Conservation (phyloP, 2,888 invertebrate species). For the Acanthoscelides obtectus region DNA sequence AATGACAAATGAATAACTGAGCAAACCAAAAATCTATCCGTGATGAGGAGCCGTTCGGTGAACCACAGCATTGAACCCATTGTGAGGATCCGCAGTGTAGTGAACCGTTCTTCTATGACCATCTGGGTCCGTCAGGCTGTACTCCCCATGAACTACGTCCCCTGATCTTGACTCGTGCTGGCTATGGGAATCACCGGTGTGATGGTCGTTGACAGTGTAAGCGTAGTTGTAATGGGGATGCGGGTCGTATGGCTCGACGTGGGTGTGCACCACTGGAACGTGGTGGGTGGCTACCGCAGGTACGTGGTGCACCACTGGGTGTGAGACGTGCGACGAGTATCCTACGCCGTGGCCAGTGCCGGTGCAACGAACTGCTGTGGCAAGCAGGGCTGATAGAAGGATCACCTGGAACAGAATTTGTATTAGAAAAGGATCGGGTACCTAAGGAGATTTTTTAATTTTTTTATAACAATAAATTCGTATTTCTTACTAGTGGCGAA, state of each 20-base stretch:
- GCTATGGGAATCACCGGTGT: conserved; percentile 44
- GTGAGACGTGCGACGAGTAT: conserved; percentile 34
- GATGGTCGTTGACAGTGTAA: conserved; percentile 43
- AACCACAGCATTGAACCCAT: conserved; percentile 42
- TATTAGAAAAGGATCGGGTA: too few relatives aligned
- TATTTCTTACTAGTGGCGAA: too few relatives aligned
- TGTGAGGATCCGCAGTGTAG: conserved; percentile 40
- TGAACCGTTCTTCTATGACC: conserved; percentile 42
- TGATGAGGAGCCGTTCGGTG: conserved; percentile 31
- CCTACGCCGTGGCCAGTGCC: conserved; percentile 13
- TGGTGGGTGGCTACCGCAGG: conserved; percentile 14
- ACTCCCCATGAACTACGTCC: conserved; percentile 42
- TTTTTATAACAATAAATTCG: too few relatives aligned
- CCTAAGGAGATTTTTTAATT: too few relatives aligned
- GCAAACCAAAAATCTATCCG: conserved; percentile 8
- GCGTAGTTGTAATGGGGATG: conserved; percentile 42
- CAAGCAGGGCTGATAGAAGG: conserved; percentile 1
- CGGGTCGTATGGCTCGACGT: conserved; percentile 42
- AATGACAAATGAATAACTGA: not conserved
- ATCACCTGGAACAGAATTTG: conserved; percentile 7
- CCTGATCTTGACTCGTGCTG: conserved; percentile 42
- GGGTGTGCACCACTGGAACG: conserved; percentile 32
- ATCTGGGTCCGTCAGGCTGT: conserved; percentile 43
- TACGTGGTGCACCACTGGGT: conserved; percentile 24
- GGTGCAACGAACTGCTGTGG: not conserved